Evolutionary conservation across 2,888 invertebrate species (phyloP), one percentile per base, ranked within the genome.

Genomic region (Clivina fossor): DNA sequence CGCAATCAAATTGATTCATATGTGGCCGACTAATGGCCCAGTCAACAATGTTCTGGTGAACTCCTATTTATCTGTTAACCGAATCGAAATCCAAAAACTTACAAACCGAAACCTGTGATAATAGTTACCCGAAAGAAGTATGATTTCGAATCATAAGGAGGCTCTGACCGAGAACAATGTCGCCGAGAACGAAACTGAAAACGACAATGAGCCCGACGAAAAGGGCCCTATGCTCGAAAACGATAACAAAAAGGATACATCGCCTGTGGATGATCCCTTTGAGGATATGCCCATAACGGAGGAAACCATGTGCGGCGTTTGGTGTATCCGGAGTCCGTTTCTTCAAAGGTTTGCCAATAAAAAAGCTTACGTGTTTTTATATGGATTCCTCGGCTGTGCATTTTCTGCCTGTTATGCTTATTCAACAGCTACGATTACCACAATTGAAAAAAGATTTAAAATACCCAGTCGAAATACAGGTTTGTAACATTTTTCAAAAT

Each of bases 401-500:
- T 84, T 83, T 66, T 81, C 83, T 15, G 85, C 86, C 64, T 82
- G 82, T 57, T 85, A 81, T 64, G 81, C 85, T 2, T 86, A 86
- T 66, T 86, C 85, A 64, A 84, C 83, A 65, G 86, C 85, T n/a
- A 85, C 84, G 20, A 84, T 86, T 57, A 85, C 86, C 46, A 86
- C 86, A 2, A 75, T 86, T 59, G 86, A 86, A 69, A 86, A 86
- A 66, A 76, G 86, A 61, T 86, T 85, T 67, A 85, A 84, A 70
- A 85, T 86, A 65, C 84, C 85, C 11, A 85, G 84, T 30, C 79
- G 80, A 68, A 85, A 84, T 19, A 84, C 84, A 60, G 86, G 83
- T 81, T 65, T 72, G 69, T 63, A 11, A 5, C 4, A 16, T 50
- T 8, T 55, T 33, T 33, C 24, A n/a, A n/a, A n/a, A n/a, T n/a